Percentiles rank a stretch among this genome's conserved stretches.
Evolutionary conservation across 2,113 vertebrate species (phyloP).

Genomic region (Mugil cephalus): DNA sequence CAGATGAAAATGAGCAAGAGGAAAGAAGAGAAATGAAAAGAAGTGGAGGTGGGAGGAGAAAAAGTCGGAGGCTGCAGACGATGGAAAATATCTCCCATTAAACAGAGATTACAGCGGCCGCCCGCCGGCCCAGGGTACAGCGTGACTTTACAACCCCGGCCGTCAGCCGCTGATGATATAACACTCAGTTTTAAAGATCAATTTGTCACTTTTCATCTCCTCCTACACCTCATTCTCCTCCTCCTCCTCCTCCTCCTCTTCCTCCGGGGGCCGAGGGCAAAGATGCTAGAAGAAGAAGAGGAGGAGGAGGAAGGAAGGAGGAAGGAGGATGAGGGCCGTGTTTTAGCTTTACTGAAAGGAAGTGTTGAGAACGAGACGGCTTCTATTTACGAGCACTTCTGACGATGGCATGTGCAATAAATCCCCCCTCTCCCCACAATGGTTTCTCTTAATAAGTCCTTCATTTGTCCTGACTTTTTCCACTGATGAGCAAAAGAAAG

Average conservation of each 20-base stretch:
- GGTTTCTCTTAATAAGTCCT: slow-evolving; percentile 15
- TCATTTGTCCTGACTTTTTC: slow-evolving; percentile 30
- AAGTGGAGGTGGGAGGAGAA: neutral
- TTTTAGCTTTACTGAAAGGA: slow-evolving; percentile 6
- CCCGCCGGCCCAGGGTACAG: slow-evolving; percentile 35
- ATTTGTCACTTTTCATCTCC: slow-evolving; percentile 75
- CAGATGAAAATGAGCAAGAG: neutral
- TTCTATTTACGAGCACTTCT: slow-evolving; percentile 49
- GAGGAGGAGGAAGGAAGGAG: neutral
- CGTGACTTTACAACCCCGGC: slow-evolving; percentile 54
- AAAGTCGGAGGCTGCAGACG: neutral
- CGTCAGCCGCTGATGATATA: slow-evolving; percentile 65
- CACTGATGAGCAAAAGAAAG: slow-evolving; percentile 9
- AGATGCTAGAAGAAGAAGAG: slow-evolving; percentile 9
- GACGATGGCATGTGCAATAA: slow-evolving; percentile 61
- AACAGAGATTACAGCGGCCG: slow-evolving; percentile 51
- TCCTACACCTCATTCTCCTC: slow-evolving; percentile 64
- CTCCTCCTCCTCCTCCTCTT: slow-evolving; percentile 19
- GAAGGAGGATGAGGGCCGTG: slow-evolving; percentile 7
- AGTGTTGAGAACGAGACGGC: slow-evolving; percentile 18
- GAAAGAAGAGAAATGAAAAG: neutral
- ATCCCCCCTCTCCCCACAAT: neutral
- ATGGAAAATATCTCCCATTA: slow-evolving; percentile 63
- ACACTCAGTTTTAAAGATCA: slow-evolving; percentile 72
- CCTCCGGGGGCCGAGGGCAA: slow-evolving; percentile 12